Evolutionary conservation across 2,113 vertebrate genomes (phyloP).

Genomic region (Halichoerus grypus): DNA sequence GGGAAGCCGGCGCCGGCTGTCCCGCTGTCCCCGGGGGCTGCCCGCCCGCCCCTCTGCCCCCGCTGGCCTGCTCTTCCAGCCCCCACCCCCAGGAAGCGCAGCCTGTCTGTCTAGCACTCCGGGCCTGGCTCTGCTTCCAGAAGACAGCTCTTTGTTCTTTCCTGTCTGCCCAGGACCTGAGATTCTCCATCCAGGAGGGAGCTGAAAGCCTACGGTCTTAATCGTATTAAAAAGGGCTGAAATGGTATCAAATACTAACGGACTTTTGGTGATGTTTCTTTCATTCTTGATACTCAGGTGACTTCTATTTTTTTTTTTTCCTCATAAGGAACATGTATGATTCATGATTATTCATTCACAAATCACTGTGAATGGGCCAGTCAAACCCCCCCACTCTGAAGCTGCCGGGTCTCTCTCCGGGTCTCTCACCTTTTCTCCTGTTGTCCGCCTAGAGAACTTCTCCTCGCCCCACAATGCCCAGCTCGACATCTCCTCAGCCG

Average conservation of each 20-base stretch:
- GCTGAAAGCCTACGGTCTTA: neutral
- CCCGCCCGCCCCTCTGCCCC: neutral
- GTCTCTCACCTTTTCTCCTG: neutral
- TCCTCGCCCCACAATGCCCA: neutral
- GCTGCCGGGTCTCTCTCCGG: neutral
- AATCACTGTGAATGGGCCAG: neutral
- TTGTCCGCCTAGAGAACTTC: neutral
- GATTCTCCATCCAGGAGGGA: neutral
- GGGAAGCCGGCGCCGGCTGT: neutral
- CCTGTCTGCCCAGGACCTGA: neutral
- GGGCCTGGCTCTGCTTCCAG: neutral
- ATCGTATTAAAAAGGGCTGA: neutral
- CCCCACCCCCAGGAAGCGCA: neutral
- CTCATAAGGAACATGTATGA: neutral
- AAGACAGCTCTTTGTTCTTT: constrained; percentile 31
- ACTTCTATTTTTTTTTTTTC: neutral
- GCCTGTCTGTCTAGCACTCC: neutral
- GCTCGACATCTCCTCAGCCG: neutral
- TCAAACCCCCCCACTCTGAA: neutral
- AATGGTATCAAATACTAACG: neutral
- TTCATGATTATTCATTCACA: neutral
- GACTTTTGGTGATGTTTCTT: neutral
- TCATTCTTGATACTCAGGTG: neutral
- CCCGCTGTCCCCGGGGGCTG: neutral
- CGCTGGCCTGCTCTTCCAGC: neutral